Conservation (phyloP, 2,797 vertebrate species). For the Sparus aurata region DNA sequence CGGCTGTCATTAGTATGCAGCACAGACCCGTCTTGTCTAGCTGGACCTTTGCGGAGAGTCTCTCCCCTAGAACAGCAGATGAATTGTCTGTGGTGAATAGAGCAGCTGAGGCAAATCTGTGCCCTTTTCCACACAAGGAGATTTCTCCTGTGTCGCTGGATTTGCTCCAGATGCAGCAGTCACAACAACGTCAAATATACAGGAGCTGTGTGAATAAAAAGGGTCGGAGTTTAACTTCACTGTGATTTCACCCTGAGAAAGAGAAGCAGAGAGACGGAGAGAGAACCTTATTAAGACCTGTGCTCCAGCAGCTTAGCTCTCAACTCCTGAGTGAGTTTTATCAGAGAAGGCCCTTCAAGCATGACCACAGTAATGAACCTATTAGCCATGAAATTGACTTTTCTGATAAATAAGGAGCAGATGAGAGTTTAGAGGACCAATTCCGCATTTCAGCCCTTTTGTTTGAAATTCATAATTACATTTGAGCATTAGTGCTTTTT, state of each 20-base stretch:
- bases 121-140: constrained; percentile 50
- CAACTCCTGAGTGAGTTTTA: constrained; percentile 81
- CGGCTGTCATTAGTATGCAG: constrained; percentile 78
- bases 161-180: constrained; percentile 31
- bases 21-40: constrained; percentile 62
- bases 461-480: constrained; percentile 78
- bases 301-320: constrained; percentile 69
- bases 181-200: constrained; percentile 29
- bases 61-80: constrained; percentile 65
- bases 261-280: constrained; percentile 46
- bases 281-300: constrained; percentile 70
- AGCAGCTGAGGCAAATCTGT: constrained; percentile 72
- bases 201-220: constrained; percentile 26
- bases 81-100: constrained; percentile 71
- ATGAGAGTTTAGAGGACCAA: constrained; percentile 66
- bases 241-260: constrained; percentile 55
- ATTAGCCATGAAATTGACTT: constrained; percentile 90
- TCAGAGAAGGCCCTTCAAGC: constrained; percentile 74
- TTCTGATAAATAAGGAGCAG: constrained; percentile 77
- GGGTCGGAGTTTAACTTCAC: constrained; percentile 54
- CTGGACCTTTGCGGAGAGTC: constrained; percentile 77
- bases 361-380: constrained; percentile 85
- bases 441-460: constrained; percentile 70
- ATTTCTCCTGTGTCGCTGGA: constrained; percentile 43
- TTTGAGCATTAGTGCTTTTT: constrained; percentile 51